A percentile compares a stretch with the other conserved stretches of the same genome.
Evolutionary conservation across 2,113 vertebrate genomes (phyloP).

Genomic region (Caracal caracal): DNA sequence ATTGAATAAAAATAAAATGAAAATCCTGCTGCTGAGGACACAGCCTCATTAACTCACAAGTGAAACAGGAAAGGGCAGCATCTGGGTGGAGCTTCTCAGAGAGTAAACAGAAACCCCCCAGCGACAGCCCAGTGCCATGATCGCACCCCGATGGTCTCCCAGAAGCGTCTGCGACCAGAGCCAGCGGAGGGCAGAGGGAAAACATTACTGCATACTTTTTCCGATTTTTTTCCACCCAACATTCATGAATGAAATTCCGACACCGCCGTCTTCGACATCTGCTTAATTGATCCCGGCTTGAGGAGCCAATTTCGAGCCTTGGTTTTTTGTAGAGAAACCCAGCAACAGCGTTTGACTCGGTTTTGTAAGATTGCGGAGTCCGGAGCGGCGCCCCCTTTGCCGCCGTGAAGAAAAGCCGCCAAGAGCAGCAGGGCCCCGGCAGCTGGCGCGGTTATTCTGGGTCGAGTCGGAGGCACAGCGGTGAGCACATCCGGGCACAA

Average conservation of each 20-base stretch:
- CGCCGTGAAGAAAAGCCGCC: background rate
- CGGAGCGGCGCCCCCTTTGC: background rate
- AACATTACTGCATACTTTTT: background rate
- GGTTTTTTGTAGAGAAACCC: background rate
- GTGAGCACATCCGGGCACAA: background rate
- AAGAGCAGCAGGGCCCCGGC: background rate
- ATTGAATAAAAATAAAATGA: background rate
- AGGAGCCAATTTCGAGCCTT: background rate
- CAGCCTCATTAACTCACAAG: background rate
- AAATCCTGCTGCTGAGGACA: background rate
- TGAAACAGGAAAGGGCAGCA: background rate
- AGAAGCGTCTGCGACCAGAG: constrained; percentile 14
- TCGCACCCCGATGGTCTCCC: background rate
- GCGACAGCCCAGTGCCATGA: accelerated
- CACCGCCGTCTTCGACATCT: background rate
- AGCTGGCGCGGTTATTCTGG: background rate
- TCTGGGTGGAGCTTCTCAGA: background rate
- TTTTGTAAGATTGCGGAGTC: too few species aligned
- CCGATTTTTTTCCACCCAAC: background rate
- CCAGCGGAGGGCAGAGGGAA: background rate
- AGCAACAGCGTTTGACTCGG: background rate
- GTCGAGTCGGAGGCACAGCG: background rate
- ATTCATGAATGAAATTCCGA: background rate
- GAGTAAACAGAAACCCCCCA: background rate
- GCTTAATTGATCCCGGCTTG: background rate